Percentiles rank a stretch among this genome's conserved stretches.
phyloP scores from a whole-genome alignment of 2,888 invertebrate species.

The Limnephilus rhombicus region DNA sequence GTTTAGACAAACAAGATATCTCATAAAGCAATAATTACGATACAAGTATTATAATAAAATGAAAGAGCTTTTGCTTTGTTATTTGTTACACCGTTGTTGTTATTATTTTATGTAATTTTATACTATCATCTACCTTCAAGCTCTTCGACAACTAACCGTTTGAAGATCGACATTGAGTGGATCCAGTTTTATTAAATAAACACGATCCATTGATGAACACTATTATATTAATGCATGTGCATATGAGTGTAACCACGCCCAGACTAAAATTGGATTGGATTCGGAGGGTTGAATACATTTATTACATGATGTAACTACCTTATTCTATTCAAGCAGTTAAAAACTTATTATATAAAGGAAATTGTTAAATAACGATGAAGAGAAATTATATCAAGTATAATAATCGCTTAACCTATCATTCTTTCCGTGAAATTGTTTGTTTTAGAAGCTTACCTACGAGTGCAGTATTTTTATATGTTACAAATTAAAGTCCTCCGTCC shows the following conservation, averaged over 20 bases:
- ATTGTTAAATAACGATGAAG: not conserved
- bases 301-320: not conserved
- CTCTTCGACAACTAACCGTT: not conserved
- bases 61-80: not conserved
- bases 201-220: not conserved
- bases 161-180: not conserved
- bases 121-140: not conserved
- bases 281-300: not conserved
- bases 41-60: not conserved
- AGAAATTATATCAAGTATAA: not conserved
- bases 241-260: not conserved
- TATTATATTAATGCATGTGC: not conserved
- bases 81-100: not conserved
- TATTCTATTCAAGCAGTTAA: not conserved
- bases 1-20: not conserved
- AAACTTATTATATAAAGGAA: not conserved
- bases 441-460: not conserved
- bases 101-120: not conserved
- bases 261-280: not conserved
- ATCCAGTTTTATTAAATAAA: slow-evolving; percentile 23
- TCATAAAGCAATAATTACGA: not conserved
- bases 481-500: too few species aligned
- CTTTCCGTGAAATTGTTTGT: not conserved
- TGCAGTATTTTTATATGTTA: not conserved
- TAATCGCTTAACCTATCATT: not conserved